A percentile compares a stretch with the other conserved stretches of the same genome.
These are phyloP conservation scores for Eurois occulta DNA, from an alignment of 2,888 invertebrate species.

Conservation along the genomic window DNA sequence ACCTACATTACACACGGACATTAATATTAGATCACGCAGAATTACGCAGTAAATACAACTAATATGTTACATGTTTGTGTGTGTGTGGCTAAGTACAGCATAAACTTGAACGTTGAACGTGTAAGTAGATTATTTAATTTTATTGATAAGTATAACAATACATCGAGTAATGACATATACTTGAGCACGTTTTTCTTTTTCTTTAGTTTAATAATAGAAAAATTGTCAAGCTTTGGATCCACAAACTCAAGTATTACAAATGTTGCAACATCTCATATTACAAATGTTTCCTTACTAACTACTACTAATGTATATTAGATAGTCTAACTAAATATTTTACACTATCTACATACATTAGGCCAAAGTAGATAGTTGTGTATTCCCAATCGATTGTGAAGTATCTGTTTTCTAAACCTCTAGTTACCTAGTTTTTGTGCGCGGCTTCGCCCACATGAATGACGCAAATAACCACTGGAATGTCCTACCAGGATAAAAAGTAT, in stretches of 20 bases:
- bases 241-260: too few relatives aligned
- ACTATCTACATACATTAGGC: not conserved
- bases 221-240: not conserved
- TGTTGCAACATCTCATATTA: too few relatives aligned
- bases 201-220: not conserved
- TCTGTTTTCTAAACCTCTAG: not conserved
- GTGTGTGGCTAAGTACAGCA: not conserved
- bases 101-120: not conserved
- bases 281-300: too few relatives aligned
- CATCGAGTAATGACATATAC: not conserved
- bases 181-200: not conserved
- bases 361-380: not conserved
- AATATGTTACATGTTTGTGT: not conserved
- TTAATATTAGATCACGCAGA: constrained; percentile 21
- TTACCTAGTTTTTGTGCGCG: not conserved
- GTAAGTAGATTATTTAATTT: not conserved
- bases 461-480: not conserved
- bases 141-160: not conserved
- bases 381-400: not conserved
- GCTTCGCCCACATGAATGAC: too few relatives aligned
- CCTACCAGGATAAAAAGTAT: too few relatives aligned
- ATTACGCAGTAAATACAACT: constrained; percentile 10
- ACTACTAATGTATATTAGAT: too few relatives aligned
- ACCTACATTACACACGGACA: not conserved
- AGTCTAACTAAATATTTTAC: too few relatives aligned